Percentiles rank a stretch among this genome's conserved stretches.
These are phyloP conservation scores for Adineta ricciae DNA, from an alignment of 2,888 invertebrate species.

Conservation along the genomic window DNA sequence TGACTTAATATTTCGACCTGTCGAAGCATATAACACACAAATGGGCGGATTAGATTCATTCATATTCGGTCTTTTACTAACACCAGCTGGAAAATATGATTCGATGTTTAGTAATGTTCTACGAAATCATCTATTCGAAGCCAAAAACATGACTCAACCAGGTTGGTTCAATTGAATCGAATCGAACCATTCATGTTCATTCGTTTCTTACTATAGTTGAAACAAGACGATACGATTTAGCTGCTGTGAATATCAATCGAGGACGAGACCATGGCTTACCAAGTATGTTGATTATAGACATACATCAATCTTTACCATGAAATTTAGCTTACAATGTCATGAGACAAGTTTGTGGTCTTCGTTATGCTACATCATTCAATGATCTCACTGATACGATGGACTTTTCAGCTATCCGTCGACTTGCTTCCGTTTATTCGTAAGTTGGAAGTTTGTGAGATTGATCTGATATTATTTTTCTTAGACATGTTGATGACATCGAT, in stretches of 20 bases:
- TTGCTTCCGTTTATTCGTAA: slow-evolving; percentile 24
- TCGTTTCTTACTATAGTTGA: too few species aligned
- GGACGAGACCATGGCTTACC: slow-evolving; percentile 32
- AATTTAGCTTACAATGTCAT: neutral
- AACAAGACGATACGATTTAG: slow-evolving; percentile 25
- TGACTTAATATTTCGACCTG: slow-evolving; percentile 10
- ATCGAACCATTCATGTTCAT: too few species aligned
- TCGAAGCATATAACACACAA: slow-evolving; percentile 26
- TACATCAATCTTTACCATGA: neutral
- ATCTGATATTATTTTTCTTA: neutral
- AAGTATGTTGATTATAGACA: neutral
- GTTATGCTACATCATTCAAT: slow-evolving; percentile 19
- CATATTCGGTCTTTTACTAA: neutral
- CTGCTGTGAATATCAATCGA: slow-evolving; percentile 26
- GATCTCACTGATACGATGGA: slow-evolving; percentile 25
- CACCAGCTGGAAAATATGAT: slow-evolving; percentile 19
- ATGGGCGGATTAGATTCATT: slow-evolving; percentile 23
- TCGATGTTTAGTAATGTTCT: slow-evolving; percentile 22
- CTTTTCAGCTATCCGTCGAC: neutral
- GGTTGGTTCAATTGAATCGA: neutral
- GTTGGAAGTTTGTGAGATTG: neutral
- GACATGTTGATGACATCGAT: slow-evolving; percentile 34
- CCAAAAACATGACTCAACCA: neutral
- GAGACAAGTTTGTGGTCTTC: slow-evolving; percentile 22
- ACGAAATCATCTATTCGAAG: slow-evolving; percentile 25